Base-by-base conservation (phyloP, 2,888 invertebrate genomes). In the Epistrophella euchroma region DNA sequence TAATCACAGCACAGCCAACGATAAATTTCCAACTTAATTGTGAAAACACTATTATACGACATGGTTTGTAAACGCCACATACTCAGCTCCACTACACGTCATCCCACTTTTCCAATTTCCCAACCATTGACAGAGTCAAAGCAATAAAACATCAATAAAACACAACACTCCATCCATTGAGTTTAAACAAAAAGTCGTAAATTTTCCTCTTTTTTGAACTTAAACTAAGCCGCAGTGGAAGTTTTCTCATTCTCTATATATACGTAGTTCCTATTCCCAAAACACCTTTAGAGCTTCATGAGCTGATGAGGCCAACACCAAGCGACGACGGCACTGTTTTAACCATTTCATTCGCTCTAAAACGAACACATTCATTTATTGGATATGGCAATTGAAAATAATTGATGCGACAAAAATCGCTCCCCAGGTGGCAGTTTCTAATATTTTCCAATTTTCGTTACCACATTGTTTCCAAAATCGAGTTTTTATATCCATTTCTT, bases 341-440 rank as follows among this genome's bases (percentile, higher is more conserved):
- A 55, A 19, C 37, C 60, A 32, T 55, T 40, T 37, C 22, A 47
- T n/a, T 52, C 60, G 25, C 37, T 75, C 45, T 66, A 62, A 64
- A 56, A 43, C 45, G 66, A 74, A 22, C 43, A 40, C 60, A 75
- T 71, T 74, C 76, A 77, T 73, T 72, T 66, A 81, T 80, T 72
- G 70, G 72, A 78, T 74, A 72, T 82, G 86, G 81, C 87, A 81
- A 88, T 88, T 88, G 88, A 85, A 88, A 88, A 87, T 88, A 88
- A 88, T 88, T 88, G 88, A 88, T 88, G 85, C 87, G 78, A 85
- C 84, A 78, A 87, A 85, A 88, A 88, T 88, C 75, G 73, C 81
- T 88, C 88, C 88, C 88, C 85, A 82, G 88, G 87, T 76, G 87
- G 82, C 82, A 85, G 81, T 88, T 77, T 88, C 88, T 88, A 88